phyloP scores from a whole-genome alignment of 2,797 vertebrate species.

The Ctenosaura bakeri region DNA sequence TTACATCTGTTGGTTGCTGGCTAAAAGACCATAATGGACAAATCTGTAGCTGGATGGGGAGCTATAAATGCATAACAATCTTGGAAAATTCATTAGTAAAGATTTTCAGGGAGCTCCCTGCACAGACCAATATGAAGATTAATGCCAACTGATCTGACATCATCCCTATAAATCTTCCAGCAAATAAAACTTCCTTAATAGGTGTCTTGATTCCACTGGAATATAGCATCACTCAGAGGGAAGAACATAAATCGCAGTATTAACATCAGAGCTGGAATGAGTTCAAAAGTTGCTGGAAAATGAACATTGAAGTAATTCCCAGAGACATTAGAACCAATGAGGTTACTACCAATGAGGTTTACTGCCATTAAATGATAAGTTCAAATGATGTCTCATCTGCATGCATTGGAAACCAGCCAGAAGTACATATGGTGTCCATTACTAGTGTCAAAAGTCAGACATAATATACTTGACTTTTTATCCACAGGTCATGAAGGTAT shows the following conservation, averaged over 20 bases:
- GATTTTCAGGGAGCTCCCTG: slow-evolving; percentile 40
- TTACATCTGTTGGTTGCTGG: background rate
- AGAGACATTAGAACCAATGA: background rate
- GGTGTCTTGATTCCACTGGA: slow-evolving; percentile 38
- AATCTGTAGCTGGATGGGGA: slow-evolving; percentile 22
- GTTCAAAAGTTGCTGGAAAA: slow-evolving; percentile 25
- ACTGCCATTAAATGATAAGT: slow-evolving; percentile 13
- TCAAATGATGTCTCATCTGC: slow-evolving; percentile 1
- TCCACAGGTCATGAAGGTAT: background rate
- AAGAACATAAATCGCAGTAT: slow-evolving; percentile 38
- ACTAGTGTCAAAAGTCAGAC: background rate
- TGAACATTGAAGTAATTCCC: slow-evolving; percentile 28
- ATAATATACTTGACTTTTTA: background rate
- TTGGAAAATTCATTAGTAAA: slow-evolving; percentile 32
- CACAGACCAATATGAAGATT: slow-evolving; percentile 42
- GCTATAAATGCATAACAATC: slow-evolving; percentile 18
- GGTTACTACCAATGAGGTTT: background rate
- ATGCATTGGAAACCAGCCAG: slow-evolving; percentile 1
- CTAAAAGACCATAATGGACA: slow-evolving; percentile 24
- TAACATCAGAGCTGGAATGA: slow-evolving; percentile 18
- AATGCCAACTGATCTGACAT: slow-evolving; percentile 42
- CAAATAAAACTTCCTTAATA: slow-evolving; percentile 44
- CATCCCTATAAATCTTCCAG: slow-evolving; percentile 40
- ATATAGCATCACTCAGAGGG: slow-evolving; percentile 24
- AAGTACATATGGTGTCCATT: background rate